Conservation (phyloP, 2,888 invertebrate genomes). For the Drosophila vallismaia region DNA sequence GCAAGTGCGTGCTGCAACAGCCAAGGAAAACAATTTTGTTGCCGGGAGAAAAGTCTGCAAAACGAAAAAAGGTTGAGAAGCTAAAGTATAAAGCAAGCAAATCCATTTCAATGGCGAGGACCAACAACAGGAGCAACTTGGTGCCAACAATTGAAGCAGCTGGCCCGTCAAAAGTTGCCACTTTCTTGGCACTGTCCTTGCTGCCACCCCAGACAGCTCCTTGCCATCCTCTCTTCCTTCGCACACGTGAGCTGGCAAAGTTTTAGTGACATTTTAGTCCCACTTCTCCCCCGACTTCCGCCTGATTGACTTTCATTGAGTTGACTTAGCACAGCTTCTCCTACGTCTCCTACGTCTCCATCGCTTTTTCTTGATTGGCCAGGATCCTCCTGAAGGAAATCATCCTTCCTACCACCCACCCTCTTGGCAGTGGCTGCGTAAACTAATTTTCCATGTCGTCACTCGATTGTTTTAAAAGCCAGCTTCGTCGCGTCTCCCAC, state of each 20-base stretch:
- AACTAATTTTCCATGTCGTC: constrained; percentile 80
- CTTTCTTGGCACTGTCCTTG: constrained; percentile 50
- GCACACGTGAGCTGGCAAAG: constrained; percentile 64
- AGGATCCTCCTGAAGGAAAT: background rate
- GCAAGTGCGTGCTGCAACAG: constrained; percentile 43
- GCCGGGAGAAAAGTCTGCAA: background rate
- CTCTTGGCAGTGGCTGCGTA: constrained; percentile 74
- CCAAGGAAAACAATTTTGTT: constrained; percentile 70
- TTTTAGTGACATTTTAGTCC: constrained; percentile 36
- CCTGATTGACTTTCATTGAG: constrained; percentile 79
- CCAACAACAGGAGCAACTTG: constrained; percentile 52
- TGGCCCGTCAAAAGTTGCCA: constrained; percentile 76
- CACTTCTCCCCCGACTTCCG: constrained; percentile 55
- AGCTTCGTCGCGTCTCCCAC: constrained; percentile 29
- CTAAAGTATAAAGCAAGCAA: constrained; percentile 59
- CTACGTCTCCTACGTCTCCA: constrained; percentile 26
- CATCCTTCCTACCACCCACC: background rate
- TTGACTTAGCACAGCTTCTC: constrained; percentile 74
- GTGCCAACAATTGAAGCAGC: constrained; percentile 78
- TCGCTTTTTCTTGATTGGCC: constrained; percentile 38
- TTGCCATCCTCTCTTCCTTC: background rate
- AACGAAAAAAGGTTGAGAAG: constrained; percentile 15
- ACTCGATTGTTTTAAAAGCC: constrained; percentile 80
- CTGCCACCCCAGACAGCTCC: constrained; percentile 8
- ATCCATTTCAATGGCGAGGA: constrained; percentile 65